These are phyloP conservation scores for Nesogale talazaci DNA, from an alignment of 2,113 vertebrate species.

Conservation along the genomic window DNA sequence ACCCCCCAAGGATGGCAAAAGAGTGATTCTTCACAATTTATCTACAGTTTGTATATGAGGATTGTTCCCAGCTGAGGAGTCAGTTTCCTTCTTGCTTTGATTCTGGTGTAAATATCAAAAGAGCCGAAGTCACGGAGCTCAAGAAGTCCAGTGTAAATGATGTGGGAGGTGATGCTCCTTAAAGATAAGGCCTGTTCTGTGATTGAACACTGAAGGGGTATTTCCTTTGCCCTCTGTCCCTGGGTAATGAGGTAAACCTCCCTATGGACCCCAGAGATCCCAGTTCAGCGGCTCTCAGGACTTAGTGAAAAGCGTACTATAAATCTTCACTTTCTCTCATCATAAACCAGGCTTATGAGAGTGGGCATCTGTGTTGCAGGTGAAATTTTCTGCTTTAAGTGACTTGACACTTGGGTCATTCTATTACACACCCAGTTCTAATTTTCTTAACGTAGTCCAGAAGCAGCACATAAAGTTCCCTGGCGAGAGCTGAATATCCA, in stretches of 20 bases:
- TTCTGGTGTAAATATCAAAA: conserved; percentile 61
- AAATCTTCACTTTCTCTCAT: conserved; percentile 85
- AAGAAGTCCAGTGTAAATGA: conserved; percentile 6
- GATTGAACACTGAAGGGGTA: background rate
- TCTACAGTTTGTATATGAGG: background rate
- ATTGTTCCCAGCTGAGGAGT: background rate
- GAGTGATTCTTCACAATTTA: background rate
- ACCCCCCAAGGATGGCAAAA: background rate
- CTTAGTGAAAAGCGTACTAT: conserved; percentile 75
- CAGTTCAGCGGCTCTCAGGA: conserved; percentile 70
- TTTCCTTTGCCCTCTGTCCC: conserved; percentile 31
- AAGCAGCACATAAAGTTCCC: conserved; percentile 83
- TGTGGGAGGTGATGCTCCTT: conserved; percentile 27
- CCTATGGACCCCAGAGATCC: conserved; percentile 52
- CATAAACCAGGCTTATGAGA: conserved; percentile 83
- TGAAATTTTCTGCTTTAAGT: conserved; percentile 82
- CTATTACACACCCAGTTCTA: conserved; percentile 85
- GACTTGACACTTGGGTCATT: conserved; percentile 85
- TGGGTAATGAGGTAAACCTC: conserved; percentile 58
- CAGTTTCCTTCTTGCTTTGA: conserved; percentile 39
- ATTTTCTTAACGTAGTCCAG: conserved; percentile 87
- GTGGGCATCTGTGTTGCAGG: conserved; percentile 82
- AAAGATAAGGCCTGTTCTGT: conserved; percentile 66
- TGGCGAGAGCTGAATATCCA: conserved; percentile 82
- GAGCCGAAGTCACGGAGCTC: background rate